A percentile compares a stretch with the other conserved stretches of the same genome.
phyloP scores from a whole-genome alignment of 1,140 invertebrate genomes.

The Leucophenga varia region DNA sequence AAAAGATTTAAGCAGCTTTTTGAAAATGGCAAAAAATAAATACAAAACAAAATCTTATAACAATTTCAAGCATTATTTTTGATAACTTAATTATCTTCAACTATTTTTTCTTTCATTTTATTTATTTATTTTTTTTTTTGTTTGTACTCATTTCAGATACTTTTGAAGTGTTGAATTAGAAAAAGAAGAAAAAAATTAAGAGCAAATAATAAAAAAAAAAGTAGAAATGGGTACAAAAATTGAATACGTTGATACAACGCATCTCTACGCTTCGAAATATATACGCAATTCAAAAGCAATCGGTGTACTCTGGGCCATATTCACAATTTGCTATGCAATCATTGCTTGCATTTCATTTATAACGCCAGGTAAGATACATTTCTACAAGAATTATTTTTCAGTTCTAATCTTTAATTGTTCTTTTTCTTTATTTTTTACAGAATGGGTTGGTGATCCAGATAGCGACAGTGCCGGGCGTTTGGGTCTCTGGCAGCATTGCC shows the following conservation, averaged over 20 bases:
- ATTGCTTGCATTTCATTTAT: slow-evolving; percentile 93
- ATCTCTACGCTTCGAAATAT: slow-evolving; percentile 90
- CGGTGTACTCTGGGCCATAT: slow-evolving; percentile 94
- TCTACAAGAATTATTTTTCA: not conserved
- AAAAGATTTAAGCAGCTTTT: slow-evolving; percentile 44
- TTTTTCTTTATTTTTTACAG: slow-evolving; percentile 47
- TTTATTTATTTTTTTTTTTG: too few species aligned
- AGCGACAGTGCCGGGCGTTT: slow-evolving; percentile 87
- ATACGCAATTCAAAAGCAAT: slow-evolving; percentile 95
- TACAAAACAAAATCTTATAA: slow-evolving; percentile 3
- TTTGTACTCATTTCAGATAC: too few species aligned
- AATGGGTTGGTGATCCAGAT: slow-evolving; percentile 86
- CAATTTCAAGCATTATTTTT: not conserved
- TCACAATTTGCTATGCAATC: slow-evolving; percentile 95
- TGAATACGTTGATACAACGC: slow-evolving; percentile 84
- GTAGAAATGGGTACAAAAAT: slow-evolving; percentile 81
- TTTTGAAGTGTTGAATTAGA: too few species aligned
- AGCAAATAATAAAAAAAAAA: not conserved
- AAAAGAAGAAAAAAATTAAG: too few species aligned
- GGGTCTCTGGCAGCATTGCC: slow-evolving; percentile 87
- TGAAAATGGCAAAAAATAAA: slow-evolving; percentile 17
- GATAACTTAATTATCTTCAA: slow-evolving; percentile 26
- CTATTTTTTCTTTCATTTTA: too few species aligned
- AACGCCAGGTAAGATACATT: slow-evolving; percentile 66
- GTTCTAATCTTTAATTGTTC: not conserved